Base-by-base conservation (phyloP, 2,888 invertebrate genomes). In the Perizoma affinitatum region DNA sequence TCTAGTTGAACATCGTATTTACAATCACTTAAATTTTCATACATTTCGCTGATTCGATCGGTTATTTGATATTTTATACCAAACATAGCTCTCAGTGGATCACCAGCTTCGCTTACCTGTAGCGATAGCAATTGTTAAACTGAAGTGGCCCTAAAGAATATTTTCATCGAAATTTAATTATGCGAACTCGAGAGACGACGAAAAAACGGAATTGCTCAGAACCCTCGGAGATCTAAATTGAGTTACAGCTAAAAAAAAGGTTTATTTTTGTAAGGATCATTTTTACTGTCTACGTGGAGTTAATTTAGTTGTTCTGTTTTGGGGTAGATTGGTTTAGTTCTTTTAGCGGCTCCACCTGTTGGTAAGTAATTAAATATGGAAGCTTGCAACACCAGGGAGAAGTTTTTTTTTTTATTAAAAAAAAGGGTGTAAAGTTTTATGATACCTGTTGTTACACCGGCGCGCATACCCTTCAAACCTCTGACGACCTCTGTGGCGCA, bases 161-260 rank as follows among this genome's bases (percentile, higher is more conserved):
- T 70, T 72, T 72, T 61, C 70, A 70, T 71, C 66, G 49, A 65
- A 71, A 63, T 60, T 53, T 70, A 70, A 71, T 74, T 70, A 72
- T 75, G 68, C 53, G 45, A 65, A 67, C 71, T 68, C 67, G 68
- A 48, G 51, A 63, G 61, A 49, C 58, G 50, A 50, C 54, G 54
- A 51, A 58, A 63, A 66, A 60, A 56, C 9, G 9, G 42, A 48
- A 56, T 61, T 54, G 61, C 49, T 11, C n/a, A 38, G 38, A 9
- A 38, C 42, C 44, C 11, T 36, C 10, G 34, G 9, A 9, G 38
- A 46, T 46, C 43, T 9, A 51, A 54, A 58, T 50, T 49, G 10
- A 56, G 56, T 53, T 47, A 11, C 54, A 54, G 46, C 50, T n/a
- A 41, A 40, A 47, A 6, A 38, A 56, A 53, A 46, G 58, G 57